A percentile compares a stretch with the other conserved stretches of the same genome.
Conservation (phyloP, 2,113 vertebrate genomes). For the Xyliphius kryptos region DNA sequence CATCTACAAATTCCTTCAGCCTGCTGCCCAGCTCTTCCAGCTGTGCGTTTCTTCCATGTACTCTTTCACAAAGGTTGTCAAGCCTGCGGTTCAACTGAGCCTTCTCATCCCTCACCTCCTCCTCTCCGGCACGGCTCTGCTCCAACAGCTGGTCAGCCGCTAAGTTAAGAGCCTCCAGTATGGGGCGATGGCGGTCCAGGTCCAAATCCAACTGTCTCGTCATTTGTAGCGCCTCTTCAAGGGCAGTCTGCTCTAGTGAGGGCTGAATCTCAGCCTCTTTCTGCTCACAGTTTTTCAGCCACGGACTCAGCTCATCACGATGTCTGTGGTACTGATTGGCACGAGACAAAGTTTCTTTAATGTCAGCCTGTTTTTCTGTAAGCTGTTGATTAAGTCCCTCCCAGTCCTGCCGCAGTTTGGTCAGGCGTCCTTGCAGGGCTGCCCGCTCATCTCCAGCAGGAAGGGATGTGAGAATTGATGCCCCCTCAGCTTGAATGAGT, state of each 20-base stretch:
- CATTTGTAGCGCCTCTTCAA: conserved; percentile 78
- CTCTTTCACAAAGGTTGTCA: conserved; percentile 76
- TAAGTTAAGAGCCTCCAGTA: conserved; percentile 80
- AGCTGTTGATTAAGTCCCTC: conserved; percentile 74
- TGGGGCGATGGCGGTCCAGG: conserved; percentile 78
- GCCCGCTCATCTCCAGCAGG: too few relatives aligned
- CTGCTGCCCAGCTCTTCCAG: conserved; percentile 88
- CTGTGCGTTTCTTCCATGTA: conserved; percentile 73
- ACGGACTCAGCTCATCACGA: conserved; percentile 73
- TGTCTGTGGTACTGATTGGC: conserved; percentile 83
- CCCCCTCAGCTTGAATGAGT: conserved; percentile 84
- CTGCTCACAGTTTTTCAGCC: conserved; percentile 76
- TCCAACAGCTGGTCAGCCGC: conserved; percentile 86
- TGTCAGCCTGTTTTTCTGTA: conserved; percentile 64
- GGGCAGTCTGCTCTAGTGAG: conserved; percentile 70
- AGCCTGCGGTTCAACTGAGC: conserved; percentile 79
- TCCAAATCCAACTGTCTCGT: conserved; percentile 76
- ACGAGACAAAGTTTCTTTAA: conserved; percentile 79
- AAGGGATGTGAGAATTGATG: conserved; percentile 80
- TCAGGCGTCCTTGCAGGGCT: too few relatives aligned
- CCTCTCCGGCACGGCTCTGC: conserved; percentile 80
- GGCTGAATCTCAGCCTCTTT: conserved; percentile 71
- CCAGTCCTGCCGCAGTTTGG: conserved; percentile 80
- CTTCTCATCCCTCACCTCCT: conserved; percentile 87
- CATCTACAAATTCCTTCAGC: conserved; percentile 92